A percentile compares a stretch with the other conserved stretches of the same genome.
Evolutionary conservation across 2,797 vertebrate genomes (phyloP).

Genomic region (Odontamblyopus lacepedii): DNA sequence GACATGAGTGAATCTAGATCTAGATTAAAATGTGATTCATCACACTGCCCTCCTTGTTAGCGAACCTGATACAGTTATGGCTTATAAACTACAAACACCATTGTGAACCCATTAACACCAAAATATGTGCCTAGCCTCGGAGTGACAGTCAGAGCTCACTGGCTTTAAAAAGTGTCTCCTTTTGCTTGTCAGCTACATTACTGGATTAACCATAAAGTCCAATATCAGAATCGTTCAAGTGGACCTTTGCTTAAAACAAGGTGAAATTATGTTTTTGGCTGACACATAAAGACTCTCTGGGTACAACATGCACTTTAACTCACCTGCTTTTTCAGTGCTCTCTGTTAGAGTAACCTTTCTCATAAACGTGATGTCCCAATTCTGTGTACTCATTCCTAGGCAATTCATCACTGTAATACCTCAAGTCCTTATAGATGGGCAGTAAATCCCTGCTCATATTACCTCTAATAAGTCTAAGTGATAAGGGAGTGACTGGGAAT

Average conservation of each 20-base stretch:
- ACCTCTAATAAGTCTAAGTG: conserved; percentile 26
- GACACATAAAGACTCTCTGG: neutral
- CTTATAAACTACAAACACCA: no score
- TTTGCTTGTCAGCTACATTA: neutral
- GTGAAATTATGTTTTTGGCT: neutral
- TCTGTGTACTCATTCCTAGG: conserved; percentile 18
- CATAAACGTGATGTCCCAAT: neutral
- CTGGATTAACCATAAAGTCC: neutral
- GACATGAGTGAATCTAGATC: no score
- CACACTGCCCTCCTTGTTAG: no score
- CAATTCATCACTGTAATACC: conserved; percentile 32
- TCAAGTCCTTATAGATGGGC: conserved; percentile 15
- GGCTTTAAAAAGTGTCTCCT: conserved; percentile 3
- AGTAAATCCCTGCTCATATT: conserved; percentile 34
- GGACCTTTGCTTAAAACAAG: neutral
- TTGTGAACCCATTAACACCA: neutral
- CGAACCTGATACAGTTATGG: no score
- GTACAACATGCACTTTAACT: neutral
- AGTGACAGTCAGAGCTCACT: neutral
- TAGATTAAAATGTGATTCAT: no score
- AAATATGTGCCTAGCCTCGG: neutral
- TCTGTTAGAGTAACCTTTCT: conserved; percentile 1
- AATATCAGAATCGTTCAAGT: neutral
- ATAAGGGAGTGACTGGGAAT: conserved; percentile 25
- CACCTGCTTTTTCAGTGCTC: neutral